Base-by-base conservation (phyloP, 2,797 vertebrate species). In the Acanthopagrus latus region DNA sequence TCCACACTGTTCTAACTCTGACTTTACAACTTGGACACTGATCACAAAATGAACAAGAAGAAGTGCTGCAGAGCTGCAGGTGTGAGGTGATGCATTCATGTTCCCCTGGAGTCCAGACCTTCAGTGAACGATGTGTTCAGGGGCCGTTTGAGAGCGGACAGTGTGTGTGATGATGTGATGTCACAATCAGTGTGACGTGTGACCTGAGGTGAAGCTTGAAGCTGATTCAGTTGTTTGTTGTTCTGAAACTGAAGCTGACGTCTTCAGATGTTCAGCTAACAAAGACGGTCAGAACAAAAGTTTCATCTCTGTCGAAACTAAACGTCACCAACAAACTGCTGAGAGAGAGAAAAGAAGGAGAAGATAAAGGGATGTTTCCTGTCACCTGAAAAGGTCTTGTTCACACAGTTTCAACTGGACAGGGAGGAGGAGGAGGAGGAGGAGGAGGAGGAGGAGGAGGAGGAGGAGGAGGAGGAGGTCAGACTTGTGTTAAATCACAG, bases 301-400 rank as follows among this genome's bases (percentile, higher is more conserved):
- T 21, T 23, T 14, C 2, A 4, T 29, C 11, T 2, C 4, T 23
- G 7, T 47, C 38, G 0, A 59, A 38, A 3, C 21, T 47, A 16
- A 66, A 64, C 51, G 38, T 33, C 12, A 46, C 10, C 14, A 16
- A 2, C 57, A 59, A 72, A 52, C 55, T 47, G 65, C 69, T 44
- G 77, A 29, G 47, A 29, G 41, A 52, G 4, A 38, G 21, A 27
- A 3, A 27, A 13, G 3, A 27, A 25, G 5, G 23, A 27, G 9
- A 38, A 20, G 51, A 4, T 33, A 21, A 1, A 59, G 21, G 67
- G 27, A 71, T n/a, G 64, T 33, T 38, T 56, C 29, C 46, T 20
- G 38, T 72, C 71, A 83, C 77, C 83, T 88, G 84, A 64, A 90
- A 90, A 87, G 81, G 87, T 90, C 87, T 67, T 1, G 12, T 83